Evolutionary conservation across 2,113 vertebrate species (phyloP).

Genomic region (Gyps fulvus): DNA sequence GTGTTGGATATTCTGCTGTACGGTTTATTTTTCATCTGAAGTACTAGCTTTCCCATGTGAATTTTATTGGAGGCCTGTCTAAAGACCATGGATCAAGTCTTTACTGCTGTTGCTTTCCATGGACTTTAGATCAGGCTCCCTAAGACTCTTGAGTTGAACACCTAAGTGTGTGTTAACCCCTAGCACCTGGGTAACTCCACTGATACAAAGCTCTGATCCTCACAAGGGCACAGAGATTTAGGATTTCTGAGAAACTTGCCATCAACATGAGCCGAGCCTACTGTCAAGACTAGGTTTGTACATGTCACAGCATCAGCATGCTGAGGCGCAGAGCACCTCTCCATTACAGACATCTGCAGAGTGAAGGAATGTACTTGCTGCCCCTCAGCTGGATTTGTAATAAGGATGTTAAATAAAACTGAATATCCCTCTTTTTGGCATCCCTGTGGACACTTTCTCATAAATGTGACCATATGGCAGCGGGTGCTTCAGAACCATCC

Average conservation of each 20-base stretch:
- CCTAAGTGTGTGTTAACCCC: neutral
- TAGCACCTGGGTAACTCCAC: neutral
- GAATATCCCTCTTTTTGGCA: neutral
- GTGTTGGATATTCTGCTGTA: neutral
- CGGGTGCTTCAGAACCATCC: neutral
- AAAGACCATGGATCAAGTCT: neutral
- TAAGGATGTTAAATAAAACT: neutral
- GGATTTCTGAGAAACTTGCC: neutral
- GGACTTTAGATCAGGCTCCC: neutral
- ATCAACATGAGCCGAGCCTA: fast-evolving
- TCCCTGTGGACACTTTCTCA: neutral
- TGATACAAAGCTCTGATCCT: neutral
- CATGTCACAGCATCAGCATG: neutral
- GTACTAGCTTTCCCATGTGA: neutral
- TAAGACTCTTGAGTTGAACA: neutral
- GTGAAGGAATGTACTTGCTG: neutral
- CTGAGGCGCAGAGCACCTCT: fast-evolving
- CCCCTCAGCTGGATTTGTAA: neutral
- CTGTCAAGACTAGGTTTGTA: neutral
- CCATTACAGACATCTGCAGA: neutral
- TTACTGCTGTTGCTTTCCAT: neutral
- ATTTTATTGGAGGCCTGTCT: neutral
- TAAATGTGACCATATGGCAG: neutral
- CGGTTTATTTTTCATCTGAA: neutral
- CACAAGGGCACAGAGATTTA: neutral